Percentiles rank a stretch among this genome's conserved stretches.
Conservation (phyloP, 2,888 invertebrate species). For the Nasonia oneida region DNA sequence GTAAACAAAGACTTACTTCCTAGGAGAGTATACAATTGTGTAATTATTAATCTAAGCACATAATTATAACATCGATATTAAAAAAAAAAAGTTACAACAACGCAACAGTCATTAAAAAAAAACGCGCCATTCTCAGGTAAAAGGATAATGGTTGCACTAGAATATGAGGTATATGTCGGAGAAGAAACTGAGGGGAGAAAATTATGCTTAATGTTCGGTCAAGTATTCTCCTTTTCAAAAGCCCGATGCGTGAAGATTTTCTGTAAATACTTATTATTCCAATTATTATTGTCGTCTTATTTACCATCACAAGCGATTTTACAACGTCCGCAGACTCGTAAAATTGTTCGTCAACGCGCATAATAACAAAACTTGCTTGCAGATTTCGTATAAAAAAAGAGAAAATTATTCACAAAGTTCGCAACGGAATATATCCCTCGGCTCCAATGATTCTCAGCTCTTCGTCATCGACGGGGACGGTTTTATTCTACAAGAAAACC, state of each 20-base stretch:
- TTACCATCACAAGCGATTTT: conserved; percentile 17
- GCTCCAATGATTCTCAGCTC: conserved; percentile 76
- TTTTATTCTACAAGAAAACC: conserved; percentile 75
- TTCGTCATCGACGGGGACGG: conserved; percentile 72
- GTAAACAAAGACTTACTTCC: conserved; percentile 51
- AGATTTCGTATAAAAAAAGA: conserved; percentile 42
- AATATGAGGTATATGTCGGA: background rate
- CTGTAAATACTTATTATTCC: background rate
- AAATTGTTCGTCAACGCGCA: background rate
- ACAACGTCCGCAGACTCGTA: background rate
- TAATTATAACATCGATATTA: background rate
- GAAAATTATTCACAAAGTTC: conserved; percentile 72
- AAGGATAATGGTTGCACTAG: conserved; percentile 2
- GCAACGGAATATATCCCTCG: conserved; percentile 77
- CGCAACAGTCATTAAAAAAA: conserved; percentile 3
- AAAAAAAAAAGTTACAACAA: conserved; percentile 8
- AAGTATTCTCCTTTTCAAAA: background rate
- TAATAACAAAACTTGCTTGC: background rate
- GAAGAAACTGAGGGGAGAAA: conserved; percentile 62
- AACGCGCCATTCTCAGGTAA: background rate
- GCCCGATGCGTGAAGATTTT: background rate
- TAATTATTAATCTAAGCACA: conserved; percentile 8
- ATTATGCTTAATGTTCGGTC: conserved; percentile 71
- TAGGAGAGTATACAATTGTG: background rate
- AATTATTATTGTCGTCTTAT: background rate